Evolutionary conservation across 2,113 vertebrate species (phyloP), one percentile per base, ranked within the genome.

Genomic region (Polypterus senegalus): DNA sequence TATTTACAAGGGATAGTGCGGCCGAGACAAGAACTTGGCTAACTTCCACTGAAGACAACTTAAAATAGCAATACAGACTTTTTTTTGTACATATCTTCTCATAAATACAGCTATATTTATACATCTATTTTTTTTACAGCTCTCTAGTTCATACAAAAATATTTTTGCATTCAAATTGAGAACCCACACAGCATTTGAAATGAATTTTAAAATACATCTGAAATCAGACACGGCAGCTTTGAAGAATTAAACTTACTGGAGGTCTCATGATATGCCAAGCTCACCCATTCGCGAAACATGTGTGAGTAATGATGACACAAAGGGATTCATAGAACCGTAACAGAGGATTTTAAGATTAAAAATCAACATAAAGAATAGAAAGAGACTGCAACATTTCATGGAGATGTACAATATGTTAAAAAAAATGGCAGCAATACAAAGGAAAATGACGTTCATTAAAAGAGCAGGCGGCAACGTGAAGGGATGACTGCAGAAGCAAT

Each of bases 91-190:
- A 3, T 52, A 52, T 52, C 49, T 58, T 57, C 27, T 78, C 87
- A 90, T 88, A 90, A 89, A 90, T 89, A 90, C 86, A 88, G 75
- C 79, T 87, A 76, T 88, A 88, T 90, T 88, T 90, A 90, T 85
- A 90, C 71, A 83, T 80, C 73, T 83, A 79, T 81, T 54, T 62
- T 60, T 55, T 57, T 66, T 62, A 66, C 62, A 66, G 65, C 61
- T 46, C 65, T 66, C 65, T 66, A 66, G 60, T 62, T 66, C 65
- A 61, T 66, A 66, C 43, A 66, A 66, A 66, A 66, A 66, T 66
- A 66, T 60, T 48, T 66, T 62, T 66, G 60, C 65, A 58, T 66
- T 57, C 65, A 66, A 62, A 62, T 57, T 81, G 57, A 59, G 56
- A 62, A 66, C 59, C 56, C 62, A 61, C 49, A 59, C 46, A 58